Conservation (phyloP, 2,113 vertebrate genomes). For the Microcebus ravelobensis region DNA sequence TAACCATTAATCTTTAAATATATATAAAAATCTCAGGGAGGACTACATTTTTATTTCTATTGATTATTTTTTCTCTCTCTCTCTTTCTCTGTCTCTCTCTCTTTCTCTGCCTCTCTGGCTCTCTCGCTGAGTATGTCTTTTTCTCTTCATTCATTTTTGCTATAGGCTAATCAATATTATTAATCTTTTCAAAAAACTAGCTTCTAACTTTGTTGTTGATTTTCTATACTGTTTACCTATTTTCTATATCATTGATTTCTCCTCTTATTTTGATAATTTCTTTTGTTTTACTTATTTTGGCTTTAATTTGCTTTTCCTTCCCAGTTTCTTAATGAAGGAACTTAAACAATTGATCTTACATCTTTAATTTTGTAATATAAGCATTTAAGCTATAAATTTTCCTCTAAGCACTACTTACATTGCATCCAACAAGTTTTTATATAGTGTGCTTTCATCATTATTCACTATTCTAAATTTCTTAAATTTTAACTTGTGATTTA, state of each 20-base stretch:
- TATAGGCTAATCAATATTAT: not conserved
- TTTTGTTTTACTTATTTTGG: not conserved
- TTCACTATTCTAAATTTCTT: not conserved
- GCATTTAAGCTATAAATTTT: not conserved
- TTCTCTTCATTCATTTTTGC: not conserved
- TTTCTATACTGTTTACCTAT: not conserved
- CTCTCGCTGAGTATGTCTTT: not conserved
- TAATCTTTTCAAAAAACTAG: not conserved
- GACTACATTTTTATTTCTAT: not conserved
- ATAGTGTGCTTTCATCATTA: not conserved
- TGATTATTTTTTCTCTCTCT: not conserved
- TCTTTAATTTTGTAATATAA: not conserved
- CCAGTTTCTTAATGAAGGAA: not conserved
- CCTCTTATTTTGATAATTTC: constrained; percentile 4
- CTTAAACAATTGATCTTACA: not conserved
- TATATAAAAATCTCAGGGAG: not conserved
- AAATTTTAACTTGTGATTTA: not conserved
- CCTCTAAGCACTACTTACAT: not conserved
- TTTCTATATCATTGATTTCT: not conserved
- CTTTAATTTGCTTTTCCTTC: not conserved
- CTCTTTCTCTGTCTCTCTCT: not conserved
- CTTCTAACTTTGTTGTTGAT: not conserved
- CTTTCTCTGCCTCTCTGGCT: too few relatives aligned
- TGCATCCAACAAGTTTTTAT: not conserved
- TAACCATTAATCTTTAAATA: not conserved